Base-by-base conservation (phyloP, 2,113 vertebrate species). In the Ginglymostoma cirratum region DNA sequence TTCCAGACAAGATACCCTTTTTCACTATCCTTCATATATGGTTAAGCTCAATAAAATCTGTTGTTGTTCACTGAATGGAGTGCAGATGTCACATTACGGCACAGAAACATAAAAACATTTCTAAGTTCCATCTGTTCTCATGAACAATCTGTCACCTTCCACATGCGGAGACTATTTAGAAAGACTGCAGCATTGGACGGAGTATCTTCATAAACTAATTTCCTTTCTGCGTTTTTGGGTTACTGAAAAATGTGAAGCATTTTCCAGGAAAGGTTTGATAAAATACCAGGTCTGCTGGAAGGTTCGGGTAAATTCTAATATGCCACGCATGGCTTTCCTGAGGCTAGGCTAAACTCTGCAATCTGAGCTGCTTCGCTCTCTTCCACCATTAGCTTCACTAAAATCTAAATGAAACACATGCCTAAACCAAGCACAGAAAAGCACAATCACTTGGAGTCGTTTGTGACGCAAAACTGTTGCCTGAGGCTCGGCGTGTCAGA, bases 181-280 rank as follows among this genome's bases (percentile, higher is more conserved):
- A 93, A 66, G 30, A 21, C 34, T 92, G 30, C 30, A 66, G 61
- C 66, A 3, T 55, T 90, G 19, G 61, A 38, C 34, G 10, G 65
- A 93, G 17, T 38, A 23, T 93, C 61, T 93, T 61, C 61, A 93
- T 34, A 66, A 93, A 93, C 61, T 38, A 66, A 93, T 66, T 93
- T 93, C 61, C 89, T 66, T 93, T n/a, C 65, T 93, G 89, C 61
- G 66, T 93, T 93, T 17, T 61, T 66, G n/a, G 15, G 30, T 61
- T 23, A 17, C 78, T 83, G 78, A 83, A 83, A 83, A 83, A 83
- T 83, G 78, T 83, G 19, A 19, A 83, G 78, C n/a, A 6, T 83
- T 45, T 42, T 23, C 38, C 27, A 93, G 89, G n/a, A 66, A 93
- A 66, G n/a, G 61, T 38, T 93, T 93, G 89, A 93, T 93, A 93